A percentile compares a stretch with the other conserved stretches of the same genome.
phyloP scores from a whole-genome alignment of 2,113 vertebrate species.

The Chionomys nivalis region DNA sequence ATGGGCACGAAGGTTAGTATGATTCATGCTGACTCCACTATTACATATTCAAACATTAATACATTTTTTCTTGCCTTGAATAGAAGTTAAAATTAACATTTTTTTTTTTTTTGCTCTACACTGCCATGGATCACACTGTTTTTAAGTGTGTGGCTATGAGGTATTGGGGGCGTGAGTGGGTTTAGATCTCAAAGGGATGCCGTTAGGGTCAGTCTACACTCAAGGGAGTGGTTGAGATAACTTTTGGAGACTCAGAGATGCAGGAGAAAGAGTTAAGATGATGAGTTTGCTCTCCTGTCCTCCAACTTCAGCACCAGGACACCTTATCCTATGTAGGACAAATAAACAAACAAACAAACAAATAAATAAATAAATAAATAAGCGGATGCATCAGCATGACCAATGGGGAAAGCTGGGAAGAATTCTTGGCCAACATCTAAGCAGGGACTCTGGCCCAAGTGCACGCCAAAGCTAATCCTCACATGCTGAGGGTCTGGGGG shows the following conservation, averaged over 20 bases:
- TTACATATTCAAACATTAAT: background rate
- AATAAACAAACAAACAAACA: background rate
- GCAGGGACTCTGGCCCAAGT: background rate
- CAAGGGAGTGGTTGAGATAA: background rate
- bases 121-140: background rate
- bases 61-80: background rate
- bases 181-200: background rate
- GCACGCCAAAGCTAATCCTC: background rate
- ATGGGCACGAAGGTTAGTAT: background rate
- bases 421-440: background rate
- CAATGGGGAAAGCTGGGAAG: background rate
- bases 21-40: conserved; percentile 6
- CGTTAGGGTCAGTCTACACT: background rate
- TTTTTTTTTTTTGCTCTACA: background rate
- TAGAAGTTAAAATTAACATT: background rate
- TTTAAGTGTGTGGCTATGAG: background rate
- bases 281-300: background rate
- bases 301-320: background rate
- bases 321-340: background rate
- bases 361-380: background rate
- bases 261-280: background rate
- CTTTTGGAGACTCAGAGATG: background rate
- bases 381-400: background rate
- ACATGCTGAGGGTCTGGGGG: no score
- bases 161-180: background rate